Base-by-base conservation (phyloP, 1,140 invertebrate genomes). In the Plodia interpunctella region DNA sequence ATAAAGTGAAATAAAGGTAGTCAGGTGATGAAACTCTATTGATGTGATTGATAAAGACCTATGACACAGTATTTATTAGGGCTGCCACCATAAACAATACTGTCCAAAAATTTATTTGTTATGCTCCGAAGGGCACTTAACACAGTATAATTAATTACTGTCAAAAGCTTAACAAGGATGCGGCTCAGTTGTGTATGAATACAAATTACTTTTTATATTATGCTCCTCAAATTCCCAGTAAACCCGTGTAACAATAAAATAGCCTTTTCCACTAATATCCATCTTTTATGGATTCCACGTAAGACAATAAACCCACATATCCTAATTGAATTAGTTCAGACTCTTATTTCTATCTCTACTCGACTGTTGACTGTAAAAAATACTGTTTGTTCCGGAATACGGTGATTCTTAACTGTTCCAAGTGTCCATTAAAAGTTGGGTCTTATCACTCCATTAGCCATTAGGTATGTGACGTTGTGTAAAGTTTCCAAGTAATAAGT, bases 271-370 rank as follows among this genome's bases (percentile, higher is more conserved):
- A 17, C 38, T 44, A 44, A 44, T 44, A n/a, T 15, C 13, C 13
- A 44, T 44, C 38, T 44, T 44, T 44, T 35, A 35, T 44, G 38
- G 38, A 15, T 44, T 15, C 38, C 38, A 44, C 13, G 38, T 44
- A 44, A n/a, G n/a, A 2, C 15, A 2, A 44, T 44, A 44, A 44
- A 44, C 10, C 2, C 13, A 32, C 6, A 4, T 32, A 32, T 32
- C 1, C 38, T 44, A 44, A 44, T n/a, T 44, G n/a, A 44, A n/a
- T 44, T 35, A 35, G 32, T 5, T 35, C 32, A 35, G 38, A n/a
- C n/a, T n/a, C n/a, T n/a, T n/a, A n/a, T n/a, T n/a, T n/a, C n/a
- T n/a, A n/a, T n/a, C n/a, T n/a, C n/a, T n/a, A n/a, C n/a, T n/a
- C n/a, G n/a, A n/a, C n/a, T n/a, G n/a, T n/a, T n/a, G n/a, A 10